Base-by-base conservation (phyloP, 2,113 vertebrate genomes). In the Antigone vipio region DNA sequence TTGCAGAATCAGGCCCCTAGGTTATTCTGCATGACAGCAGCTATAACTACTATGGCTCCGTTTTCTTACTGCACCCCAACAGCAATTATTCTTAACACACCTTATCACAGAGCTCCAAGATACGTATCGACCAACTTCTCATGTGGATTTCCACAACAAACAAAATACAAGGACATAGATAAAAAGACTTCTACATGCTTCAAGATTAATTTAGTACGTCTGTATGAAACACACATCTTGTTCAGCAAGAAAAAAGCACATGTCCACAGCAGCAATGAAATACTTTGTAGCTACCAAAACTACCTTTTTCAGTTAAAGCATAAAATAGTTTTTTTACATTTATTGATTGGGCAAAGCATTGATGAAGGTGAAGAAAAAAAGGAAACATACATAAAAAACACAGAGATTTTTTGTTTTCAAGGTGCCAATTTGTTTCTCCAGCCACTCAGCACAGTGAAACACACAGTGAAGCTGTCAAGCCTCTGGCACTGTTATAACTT, bases 231-330 rank as follows among this genome's bases (percentile, higher is more conserved):
- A 74, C 15, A 58, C 38, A 78, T 32, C 32, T 80, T 9, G n/a
- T 66, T 89, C 56, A 71, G 45, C 68, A 84, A 66, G 27, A 91
- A 84, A 95, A 97, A 95, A 94, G 52, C 74, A 88, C 44, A 85
- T 90, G 62, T 42, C 35, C 59, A n/a, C 18, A 40, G 24, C 63
- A 75, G 40, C 17, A 64, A 40, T 14, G 2, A 93, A 89, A 62
- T 49, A 69, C 20, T 44, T 62, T 13, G 34, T 32, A 83, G 60
- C 34, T 90, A 89, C 35, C 8, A 26, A 92, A 94, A 75, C 52
- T 45, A 67, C 15, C 20, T 77, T 85, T 84, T 84, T 71, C 40
- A 92, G 85, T 90, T 76, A 83, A 56, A 92, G 55, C n/a, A 86
- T 27, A 76, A 95, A 91, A 24, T 88, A 72, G 3, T 12, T n/a